Base-by-base conservation (phyloP, 2,888 invertebrate genomes). In the Cryptosula pallasiana region DNA sequence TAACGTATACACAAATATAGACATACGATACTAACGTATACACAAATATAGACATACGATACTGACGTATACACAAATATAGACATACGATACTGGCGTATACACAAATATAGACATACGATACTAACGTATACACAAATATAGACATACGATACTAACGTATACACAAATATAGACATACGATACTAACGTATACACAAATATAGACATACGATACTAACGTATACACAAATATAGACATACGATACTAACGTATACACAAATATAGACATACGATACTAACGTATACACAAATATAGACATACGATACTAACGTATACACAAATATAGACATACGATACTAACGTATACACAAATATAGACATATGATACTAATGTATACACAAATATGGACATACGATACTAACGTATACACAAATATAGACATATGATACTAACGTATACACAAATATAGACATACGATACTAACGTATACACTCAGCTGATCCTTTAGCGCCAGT, bases 381-480 rank as follows among this genome's bases (percentile, higher is more conserved):
- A 45, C 20, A 45, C 5, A 45, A 13, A 5, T 20, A 45, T 20
- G 20, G 5, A 20, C 5, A 45, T 45, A 20, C 45, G 20, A 13
- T 13, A 20, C 9, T 20, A 45, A 13, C 45, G 20, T 5, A 45
- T 13, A 20, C 45, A 45, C 20, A 20, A 45, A 45, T 45, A 45
- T 45, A 45, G 5, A 45, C 45, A 45, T 45, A 5, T 20, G 45
- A 20, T 5, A 5, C 5, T 20, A 5, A 13, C 20, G 20, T 45
- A 45, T 13, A 45, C 45, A 45, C 20, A 45, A 20, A 20, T 45
- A 45, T 45, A 5, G 45, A 20, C 45, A 45, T 13, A 13, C 5
- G 5, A 45, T 45, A 45, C 74, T 71, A 75, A 79, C 79, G 73
- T 71, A 72, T 71, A 73, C 79, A 80, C 69, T 74, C 75, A 20